Base-by-base conservation (phyloP, 2,888 invertebrate genomes). In the Phyllotreta cruciferae region DNA sequence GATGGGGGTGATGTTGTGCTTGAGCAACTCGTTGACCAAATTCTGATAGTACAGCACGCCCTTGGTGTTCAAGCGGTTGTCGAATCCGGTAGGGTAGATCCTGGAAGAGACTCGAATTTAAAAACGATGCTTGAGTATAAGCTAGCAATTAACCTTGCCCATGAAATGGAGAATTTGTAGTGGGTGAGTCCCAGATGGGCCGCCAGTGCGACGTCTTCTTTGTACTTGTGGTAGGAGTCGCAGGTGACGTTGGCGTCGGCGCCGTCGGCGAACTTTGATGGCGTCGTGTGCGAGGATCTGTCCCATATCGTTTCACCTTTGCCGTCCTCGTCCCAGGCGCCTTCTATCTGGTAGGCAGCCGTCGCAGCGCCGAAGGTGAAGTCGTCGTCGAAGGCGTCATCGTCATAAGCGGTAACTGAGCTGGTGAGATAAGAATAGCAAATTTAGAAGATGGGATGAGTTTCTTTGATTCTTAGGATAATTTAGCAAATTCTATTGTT, bases 211-310 rank as follows among this genome's bases (percentile, higher is more conserved):
- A 89, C 84, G 70, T 91, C 91, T 38, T 86, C 84, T 71, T 82
- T 82, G 76, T 85, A 86, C 70, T 81, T 83, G 77, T 89, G 86
- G 77, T 89, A 90, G 13, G 88, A 88, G 75, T 90, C 88, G 56
- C 86, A 86, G 0, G 89, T 86, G 0, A 87, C 79, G 72, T 90
- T 88, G 0, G 85, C 89, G 57, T 85, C 89, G 0, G 83, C 14
- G 11, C 37, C 36, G 11, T 60, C 39, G 7, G 14, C 13, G 5
- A 53, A 24, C 6, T 4, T 39, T n/a, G 39, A 8, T 7, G 60
- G 39, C 45, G 56, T 13, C 1, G 8, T n/a, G 36, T 66, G 66
- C 34, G 45, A 13, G 36, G 44, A 42, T n/a, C 37, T 36, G 36
- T 67, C 67, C 67, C 67, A 67, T 3, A 67, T 67, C 35, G 53